These are phyloP conservation scores for Ophion slaviceki DNA, from an alignment of 2,888 invertebrate genomes.

Conservation along the genomic window DNA sequence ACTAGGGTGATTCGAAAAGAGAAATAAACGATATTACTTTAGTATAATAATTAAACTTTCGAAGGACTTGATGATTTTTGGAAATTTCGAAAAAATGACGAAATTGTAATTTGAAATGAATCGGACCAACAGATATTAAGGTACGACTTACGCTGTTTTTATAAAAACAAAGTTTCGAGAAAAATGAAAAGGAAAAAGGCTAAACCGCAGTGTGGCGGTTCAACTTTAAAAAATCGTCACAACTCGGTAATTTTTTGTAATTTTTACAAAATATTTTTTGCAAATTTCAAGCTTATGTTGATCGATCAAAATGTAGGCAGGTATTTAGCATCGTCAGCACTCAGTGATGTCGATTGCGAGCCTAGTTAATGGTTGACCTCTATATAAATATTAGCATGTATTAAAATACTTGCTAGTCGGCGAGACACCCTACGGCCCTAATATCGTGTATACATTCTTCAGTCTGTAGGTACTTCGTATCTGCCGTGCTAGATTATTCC, in stretches of 20 bases:
- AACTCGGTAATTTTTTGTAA: too few species aligned
- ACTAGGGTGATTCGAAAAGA: neutral
- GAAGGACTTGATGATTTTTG: neutral
- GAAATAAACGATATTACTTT: neutral
- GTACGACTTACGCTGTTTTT: neutral
- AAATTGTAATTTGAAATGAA: neutral
- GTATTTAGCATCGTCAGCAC: neutral
- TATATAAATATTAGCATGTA: neutral
- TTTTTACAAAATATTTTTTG: too few species aligned
- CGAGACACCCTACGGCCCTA: slow-evolving; percentile 47
- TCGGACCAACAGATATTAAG: neutral
- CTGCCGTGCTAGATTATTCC: slow-evolving; percentile 37
- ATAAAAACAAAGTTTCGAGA: neutral
- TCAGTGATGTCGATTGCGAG: slow-evolving; percentile 18
- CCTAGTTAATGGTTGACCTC: slow-evolving; percentile 21
- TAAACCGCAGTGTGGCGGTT: too few species aligned
- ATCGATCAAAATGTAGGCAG: too few species aligned
- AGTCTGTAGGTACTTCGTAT: neutral
- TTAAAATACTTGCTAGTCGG: neutral
- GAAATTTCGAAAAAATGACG: neutral
- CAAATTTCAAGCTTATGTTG: too few species aligned
- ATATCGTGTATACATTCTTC: slow-evolving; percentile 14
- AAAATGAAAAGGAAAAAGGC: too few species aligned
- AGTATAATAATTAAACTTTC: neutral
- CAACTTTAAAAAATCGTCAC: too few species aligned